Evolutionary conservation across 2,888 invertebrate species (phyloP).

Genomic region (Eremobia ochroleuca): DNA sequence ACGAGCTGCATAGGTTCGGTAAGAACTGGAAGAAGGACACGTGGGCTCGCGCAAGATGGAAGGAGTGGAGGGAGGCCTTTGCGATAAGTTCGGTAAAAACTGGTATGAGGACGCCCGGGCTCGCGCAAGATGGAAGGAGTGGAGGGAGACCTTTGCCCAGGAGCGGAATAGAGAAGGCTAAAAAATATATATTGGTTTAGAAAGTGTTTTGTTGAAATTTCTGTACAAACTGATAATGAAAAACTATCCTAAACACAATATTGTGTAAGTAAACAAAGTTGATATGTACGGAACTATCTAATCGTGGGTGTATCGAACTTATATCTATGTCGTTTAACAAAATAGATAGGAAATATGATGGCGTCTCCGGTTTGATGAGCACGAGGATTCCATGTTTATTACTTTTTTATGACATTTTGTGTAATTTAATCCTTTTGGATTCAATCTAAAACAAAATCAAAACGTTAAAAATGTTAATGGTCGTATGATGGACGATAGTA

Average conservation of each 20-base stretch:
- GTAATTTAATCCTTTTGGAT: not conserved
- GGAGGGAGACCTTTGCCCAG: too few species aligned
- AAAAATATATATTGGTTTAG: too few species aligned
- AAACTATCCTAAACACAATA: constrained; percentile 20
- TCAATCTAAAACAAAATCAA: not conserved
- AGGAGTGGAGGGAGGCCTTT: not conserved
- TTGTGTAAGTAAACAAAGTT: constrained; percentile 38
- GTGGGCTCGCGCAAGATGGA: not conserved
- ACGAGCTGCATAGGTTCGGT: not conserved
- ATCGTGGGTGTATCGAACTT: constrained; percentile 57
- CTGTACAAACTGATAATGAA: not conserved
- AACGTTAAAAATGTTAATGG: not conserved
- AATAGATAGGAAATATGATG: constrained; percentile 2
- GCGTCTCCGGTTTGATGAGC: constrained; percentile 20
- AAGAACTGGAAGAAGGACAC: not conserved
- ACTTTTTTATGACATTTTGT: constrained; percentile 7
- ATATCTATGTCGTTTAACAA: constrained; percentile 28
- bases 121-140: too few species aligned
- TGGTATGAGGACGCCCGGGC: too few species aligned
- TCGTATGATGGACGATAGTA: too few species aligned
- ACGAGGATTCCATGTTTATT: constrained; percentile 8
- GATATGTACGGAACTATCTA: constrained; percentile 23
- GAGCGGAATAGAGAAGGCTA: too few species aligned
- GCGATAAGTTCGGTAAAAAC: too few species aligned
- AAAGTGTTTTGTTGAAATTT: not conserved